Evolutionary conservation across 2,797 vertebrate genomes (phyloP).

Genomic region (Neomorphus geoffroyi): DNA sequence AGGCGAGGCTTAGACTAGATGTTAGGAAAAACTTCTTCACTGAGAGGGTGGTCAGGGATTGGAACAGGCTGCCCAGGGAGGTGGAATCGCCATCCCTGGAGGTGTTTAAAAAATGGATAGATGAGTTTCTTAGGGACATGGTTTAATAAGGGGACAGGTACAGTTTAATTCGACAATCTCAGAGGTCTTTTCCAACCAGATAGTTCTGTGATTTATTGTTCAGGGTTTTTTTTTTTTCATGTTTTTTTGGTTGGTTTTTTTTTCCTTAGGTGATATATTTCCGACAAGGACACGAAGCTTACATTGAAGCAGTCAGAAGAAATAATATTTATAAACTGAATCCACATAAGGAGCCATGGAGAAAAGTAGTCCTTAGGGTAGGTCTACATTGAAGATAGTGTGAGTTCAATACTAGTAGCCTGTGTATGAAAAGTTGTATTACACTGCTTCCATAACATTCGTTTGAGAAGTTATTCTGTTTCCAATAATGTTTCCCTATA

Average conservation of each 20-base stretch:
- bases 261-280: slow-evolving; percentile 93
- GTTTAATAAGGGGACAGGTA: too few relatives aligned
- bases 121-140: too few relatives aligned
- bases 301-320: slow-evolving; percentile 91
- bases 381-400: slow-evolving; percentile 11
- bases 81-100: too few relatives aligned
- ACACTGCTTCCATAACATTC: not conserved
- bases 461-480: not conserved
- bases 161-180: too few relatives aligned
- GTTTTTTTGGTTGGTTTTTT: not conserved
- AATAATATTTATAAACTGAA: slow-evolving; percentile 89
- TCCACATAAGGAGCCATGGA: slow-evolving; percentile 94
- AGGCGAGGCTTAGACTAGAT: too few relatives aligned
- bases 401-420: not conserved
- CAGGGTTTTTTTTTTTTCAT: not conserved
- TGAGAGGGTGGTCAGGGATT: too few relatives aligned
- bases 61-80: too few relatives aligned
- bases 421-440: not conserved
- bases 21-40: too few relatives aligned
- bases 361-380: slow-evolving; percentile 92
- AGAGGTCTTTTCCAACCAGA: too few relatives aligned
- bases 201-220: too few relatives aligned
- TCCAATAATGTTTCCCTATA: not conserved
- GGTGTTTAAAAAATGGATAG: too few relatives aligned
- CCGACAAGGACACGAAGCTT: slow-evolving; percentile 95